phyloP scores from a whole-genome alignment of 2,888 invertebrate species.

The Lycia hirtaria region DNA sequence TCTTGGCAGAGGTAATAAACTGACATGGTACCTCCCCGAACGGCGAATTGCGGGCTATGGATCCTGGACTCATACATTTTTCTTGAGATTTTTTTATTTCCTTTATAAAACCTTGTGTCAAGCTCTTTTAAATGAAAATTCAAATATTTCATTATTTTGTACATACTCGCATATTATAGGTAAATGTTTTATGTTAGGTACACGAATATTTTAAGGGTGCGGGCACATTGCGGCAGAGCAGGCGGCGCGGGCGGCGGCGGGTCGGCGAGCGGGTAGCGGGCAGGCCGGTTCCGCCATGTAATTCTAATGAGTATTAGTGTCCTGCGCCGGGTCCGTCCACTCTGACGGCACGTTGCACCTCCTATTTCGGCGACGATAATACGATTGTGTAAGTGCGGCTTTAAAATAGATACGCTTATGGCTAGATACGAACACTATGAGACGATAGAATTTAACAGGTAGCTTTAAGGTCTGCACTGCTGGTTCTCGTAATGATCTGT shows the following conservation, averaged over 20 bases:
- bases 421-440: conserved; percentile 35
- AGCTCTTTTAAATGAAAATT: too few species aligned
- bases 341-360: conserved; percentile 53
- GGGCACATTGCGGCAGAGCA: conserved; percentile 21
- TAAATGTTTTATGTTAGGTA: neutral
- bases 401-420: conserved; percentile 45
- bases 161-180: neutral
- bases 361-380: conserved; percentile 57
- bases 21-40: too few species aligned
- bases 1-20: too few species aligned
- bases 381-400: conserved; percentile 53
- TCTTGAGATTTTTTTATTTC: too few species aligned
- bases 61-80: too few species aligned
- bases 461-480: conserved; percentile 36
- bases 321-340: conserved; percentile 65
- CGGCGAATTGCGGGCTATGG: too few species aligned
- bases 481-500: conserved; percentile 38
- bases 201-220: conserved; percentile 4
- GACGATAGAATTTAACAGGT: conserved; percentile 40
- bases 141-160: too few species aligned
- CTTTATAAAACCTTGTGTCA: too few species aligned
- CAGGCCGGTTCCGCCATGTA: conserved; percentile 73
- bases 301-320: conserved; percentile 85
- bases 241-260: conserved; percentile 22
- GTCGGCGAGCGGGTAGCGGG: conserved; percentile 16